phyloP scores from a whole-genome alignment of 2,113 vertebrate genomes.

The Zeus faber region DNA sequence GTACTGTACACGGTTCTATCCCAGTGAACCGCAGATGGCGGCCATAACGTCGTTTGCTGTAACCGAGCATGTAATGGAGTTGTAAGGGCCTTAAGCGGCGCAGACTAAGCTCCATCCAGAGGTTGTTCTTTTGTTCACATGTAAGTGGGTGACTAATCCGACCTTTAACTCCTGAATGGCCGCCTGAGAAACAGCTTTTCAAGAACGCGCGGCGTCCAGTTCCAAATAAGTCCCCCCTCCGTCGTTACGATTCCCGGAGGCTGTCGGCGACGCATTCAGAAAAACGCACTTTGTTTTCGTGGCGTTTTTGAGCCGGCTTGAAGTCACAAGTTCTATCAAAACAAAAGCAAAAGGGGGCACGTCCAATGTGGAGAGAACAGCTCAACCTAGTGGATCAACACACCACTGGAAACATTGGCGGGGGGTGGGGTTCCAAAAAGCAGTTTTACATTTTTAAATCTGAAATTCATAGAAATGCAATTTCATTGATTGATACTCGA shows the following conservation, averaged over 20 bases:
- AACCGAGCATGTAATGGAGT: slow-evolving; percentile 74
- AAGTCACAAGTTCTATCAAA: slow-evolving; percentile 14
- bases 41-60: slow-evolving; percentile 65
- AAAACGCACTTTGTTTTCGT: slow-evolving; percentile 45
- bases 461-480: too few relatives aligned
- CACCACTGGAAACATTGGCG: slow-evolving; percentile 3
- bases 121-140: slow-evolving; percentile 21
- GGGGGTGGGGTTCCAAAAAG: too few relatives aligned
- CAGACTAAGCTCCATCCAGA: slow-evolving; percentile 56
- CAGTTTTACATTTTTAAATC: too few relatives aligned
- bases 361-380: slow-evolving; percentile 40
- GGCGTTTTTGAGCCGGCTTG: slow-evolving; percentile 27
- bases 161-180: too few relatives aligned
- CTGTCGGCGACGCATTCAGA: slow-evolving; percentile 15
- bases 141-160: slow-evolving; percentile 6
- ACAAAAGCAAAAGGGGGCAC: slow-evolving; percentile 1
- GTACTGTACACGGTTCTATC: slow-evolving; percentile 52
- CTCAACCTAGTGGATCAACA: slow-evolving; percentile 40
- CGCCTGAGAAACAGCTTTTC: not conserved
- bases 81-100: slow-evolving; percentile 61
- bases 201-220: not conserved
- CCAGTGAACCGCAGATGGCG: slow-evolving; percentile 59
- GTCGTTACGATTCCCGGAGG: too few relatives aligned
- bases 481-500: too few relatives aligned
- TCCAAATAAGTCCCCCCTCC: not conserved